These are phyloP conservation scores for Andricus quercusramuli DNA, from an alignment of 2,888 invertebrate genomes.

Conservation along the genomic window DNA sequence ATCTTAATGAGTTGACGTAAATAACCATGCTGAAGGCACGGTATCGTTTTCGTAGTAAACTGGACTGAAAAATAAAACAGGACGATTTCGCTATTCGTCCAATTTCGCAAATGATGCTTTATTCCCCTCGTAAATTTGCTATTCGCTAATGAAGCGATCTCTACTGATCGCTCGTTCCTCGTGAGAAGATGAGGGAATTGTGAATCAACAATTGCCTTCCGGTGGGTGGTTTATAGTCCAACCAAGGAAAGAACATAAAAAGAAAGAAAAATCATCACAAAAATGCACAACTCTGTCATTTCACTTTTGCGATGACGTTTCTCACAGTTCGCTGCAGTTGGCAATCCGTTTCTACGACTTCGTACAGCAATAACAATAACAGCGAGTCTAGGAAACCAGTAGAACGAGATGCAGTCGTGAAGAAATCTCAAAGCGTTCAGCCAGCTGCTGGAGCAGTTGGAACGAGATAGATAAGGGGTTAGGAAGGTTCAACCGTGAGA, in stretches of 20 bases:
- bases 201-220: slow-evolving; percentile 51
- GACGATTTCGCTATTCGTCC: slow-evolving; percentile 40
- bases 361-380: slow-evolving; percentile 65
- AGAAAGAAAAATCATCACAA: slow-evolving; percentile 59
- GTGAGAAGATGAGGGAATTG: slow-evolving; percentile 39
- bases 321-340: slow-evolving; percentile 59
- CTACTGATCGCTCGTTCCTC: slow-evolving; percentile 47
- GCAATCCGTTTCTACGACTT: slow-evolving; percentile 44
- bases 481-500: slow-evolving; percentile 66
- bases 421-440: slow-evolving; percentile 51
- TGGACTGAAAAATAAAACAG: neutral
- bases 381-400: slow-evolving; percentile 46
- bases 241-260: slow-evolving; percentile 52
- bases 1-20: slow-evolving; percentile 27
- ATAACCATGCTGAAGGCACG: slow-evolving; percentile 10
- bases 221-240: slow-evolving; percentile 59
- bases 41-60: slow-evolving; percentile 29
- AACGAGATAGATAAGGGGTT: slow-evolving; percentile 68
- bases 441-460: slow-evolving; percentile 54
- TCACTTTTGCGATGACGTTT: slow-evolving; percentile 57
- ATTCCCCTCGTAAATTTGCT: slow-evolving; percentile 53
- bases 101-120: slow-evolving; percentile 60
- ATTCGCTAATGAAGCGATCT: slow-evolving; percentile 59
- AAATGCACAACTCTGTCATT: slow-evolving; percentile 49
- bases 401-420: slow-evolving; percentile 42